Percentiles rank a stretch among this genome's conserved stretches.
Conservation (phyloP, 1,140 invertebrate species). For the Hypothenemus hampei region DNA sequence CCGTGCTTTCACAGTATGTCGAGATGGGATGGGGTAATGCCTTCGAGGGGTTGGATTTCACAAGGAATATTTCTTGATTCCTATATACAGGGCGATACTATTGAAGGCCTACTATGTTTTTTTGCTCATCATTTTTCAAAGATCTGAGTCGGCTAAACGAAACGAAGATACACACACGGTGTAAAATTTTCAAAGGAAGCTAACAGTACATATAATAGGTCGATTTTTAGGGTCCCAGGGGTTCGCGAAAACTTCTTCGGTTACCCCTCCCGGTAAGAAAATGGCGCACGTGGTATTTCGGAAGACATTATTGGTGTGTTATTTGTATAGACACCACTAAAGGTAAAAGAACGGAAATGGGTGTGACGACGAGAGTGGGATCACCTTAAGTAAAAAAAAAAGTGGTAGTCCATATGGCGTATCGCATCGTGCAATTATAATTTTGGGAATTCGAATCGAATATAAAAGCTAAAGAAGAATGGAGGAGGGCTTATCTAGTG, state of each 20-base stretch:
- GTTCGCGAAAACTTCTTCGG: conserved; percentile 15
- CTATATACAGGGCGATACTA: background rate
- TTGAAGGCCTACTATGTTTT: conserved; percentile 17
- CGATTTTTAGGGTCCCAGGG: too few species aligned
- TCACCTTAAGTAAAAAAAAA: conserved; percentile 18
- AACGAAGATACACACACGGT: conserved; percentile 5
- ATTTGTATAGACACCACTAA: conserved; percentile 23
- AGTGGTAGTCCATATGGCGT: conserved; percentile 6
- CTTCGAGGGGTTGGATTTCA: conserved; percentile 6
- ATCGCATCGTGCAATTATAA: conserved; percentile 5
- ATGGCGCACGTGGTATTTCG: conserved; percentile 25
- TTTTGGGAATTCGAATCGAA: background rate
- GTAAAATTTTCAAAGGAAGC: conserved; percentile 7
- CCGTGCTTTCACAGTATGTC: conserved; percentile 27
- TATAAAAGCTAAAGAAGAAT: background rate
- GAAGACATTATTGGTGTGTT: conserved; percentile 23
- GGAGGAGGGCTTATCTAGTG: background rate
- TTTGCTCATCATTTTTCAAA: background rate
- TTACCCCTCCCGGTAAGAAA: conserved; percentile 21
- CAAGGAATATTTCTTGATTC: conserved; percentile 3
- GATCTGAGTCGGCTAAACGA: background rate
- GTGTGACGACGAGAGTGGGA: conserved; percentile 23
- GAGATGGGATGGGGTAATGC: conserved; percentile 21
- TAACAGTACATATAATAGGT: too few species aligned
- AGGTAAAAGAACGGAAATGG: conserved; percentile 24